Percentiles rank a stretch among this genome's conserved stretches.
Evolutionary conservation across 2,888 invertebrate genomes (phyloP).

Genomic region (Herminia tarsipennalis): DNA sequence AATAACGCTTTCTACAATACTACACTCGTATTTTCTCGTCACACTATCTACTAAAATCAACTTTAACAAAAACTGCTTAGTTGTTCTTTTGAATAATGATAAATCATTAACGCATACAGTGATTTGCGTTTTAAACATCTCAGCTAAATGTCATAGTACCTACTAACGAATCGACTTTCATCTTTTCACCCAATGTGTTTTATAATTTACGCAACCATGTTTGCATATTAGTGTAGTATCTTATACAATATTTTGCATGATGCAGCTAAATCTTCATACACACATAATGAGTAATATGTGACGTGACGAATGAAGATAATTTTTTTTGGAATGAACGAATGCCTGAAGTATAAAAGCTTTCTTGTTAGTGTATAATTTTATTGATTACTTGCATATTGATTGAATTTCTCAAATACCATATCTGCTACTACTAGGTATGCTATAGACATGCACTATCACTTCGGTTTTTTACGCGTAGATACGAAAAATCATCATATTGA

Average conservation of each 20-base stretch:
- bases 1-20: neutral
- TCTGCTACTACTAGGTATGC: no score
- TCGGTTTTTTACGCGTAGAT: no score
- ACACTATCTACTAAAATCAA: neutral
- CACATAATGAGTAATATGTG: no score
- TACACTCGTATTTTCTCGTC: neutral
- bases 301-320: neutral
- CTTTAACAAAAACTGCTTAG: constrained; percentile 6
- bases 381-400: no score
- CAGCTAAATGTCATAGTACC: constrained; percentile 13
- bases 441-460: no score
- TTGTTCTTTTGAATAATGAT: constrained; percentile 8
- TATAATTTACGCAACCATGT: constrained; percentile 1
- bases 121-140: neutral
- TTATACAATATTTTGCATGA: no score
- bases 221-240: constrained; percentile 5
- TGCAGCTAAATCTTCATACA: no score
- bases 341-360: no score
- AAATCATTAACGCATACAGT: constrained; percentile 14
- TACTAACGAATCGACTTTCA: constrained; percentile 29
- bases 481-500: no score
- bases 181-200: constrained; percentile 25
- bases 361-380: no score
- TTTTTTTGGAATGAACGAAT: no score
- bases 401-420: no score